phyloP scores from a whole-genome alignment of 2,888 invertebrate species.

The Therioaphis trifolii region DNA sequence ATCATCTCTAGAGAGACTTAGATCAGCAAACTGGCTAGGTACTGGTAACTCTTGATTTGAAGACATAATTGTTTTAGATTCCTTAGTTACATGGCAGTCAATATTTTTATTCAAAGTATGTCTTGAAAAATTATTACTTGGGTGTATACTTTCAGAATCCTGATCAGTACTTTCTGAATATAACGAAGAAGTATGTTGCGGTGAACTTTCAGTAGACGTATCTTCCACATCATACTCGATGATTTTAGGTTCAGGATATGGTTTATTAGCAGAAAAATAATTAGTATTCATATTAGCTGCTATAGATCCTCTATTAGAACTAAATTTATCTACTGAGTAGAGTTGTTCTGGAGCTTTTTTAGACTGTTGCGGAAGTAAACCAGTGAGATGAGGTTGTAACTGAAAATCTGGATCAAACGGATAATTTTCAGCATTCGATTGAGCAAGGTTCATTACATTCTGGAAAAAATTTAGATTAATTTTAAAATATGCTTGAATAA shows the following conservation, averaged over 20 bases:
- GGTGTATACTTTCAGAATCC: slow-evolving; percentile 53
- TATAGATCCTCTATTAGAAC: slow-evolving; percentile 34
- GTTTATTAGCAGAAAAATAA: slow-evolving; percentile 55
- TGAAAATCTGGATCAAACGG: slow-evolving; percentile 57
- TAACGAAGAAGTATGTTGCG: slow-evolving; percentile 57
- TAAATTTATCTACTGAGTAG: slow-evolving; percentile 17
- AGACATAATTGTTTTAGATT: slow-evolving; percentile 40
- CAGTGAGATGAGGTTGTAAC: slow-evolving; percentile 59
- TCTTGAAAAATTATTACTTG: slow-evolving; percentile 14
- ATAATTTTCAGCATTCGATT: slow-evolving; percentile 54
- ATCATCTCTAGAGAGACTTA: slow-evolving; percentile 25
- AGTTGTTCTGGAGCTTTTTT: slow-evolving; percentile 44
- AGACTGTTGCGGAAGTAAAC: slow-evolving; percentile 49
- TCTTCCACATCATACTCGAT: slow-evolving; percentile 58
- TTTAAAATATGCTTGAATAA: too few species aligned
- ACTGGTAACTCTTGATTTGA: slow-evolving; percentile 49
- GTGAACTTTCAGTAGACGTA: slow-evolving; percentile 58
- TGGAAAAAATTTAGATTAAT: slow-evolving; percentile 27
- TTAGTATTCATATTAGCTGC: slow-evolving; percentile 50
- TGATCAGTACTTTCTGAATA: slow-evolving; percentile 60
- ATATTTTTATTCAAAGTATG: slow-evolving; percentile 1
- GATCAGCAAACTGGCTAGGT: slow-evolving; percentile 61
- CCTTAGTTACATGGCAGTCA: slow-evolving; percentile 44
- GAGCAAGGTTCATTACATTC: slow-evolving; percentile 47
- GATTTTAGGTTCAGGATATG: slow-evolving; percentile 59